phyloP scores from a whole-genome alignment of 2,888 invertebrate genomes.

The Euproctis similis region DNA sequence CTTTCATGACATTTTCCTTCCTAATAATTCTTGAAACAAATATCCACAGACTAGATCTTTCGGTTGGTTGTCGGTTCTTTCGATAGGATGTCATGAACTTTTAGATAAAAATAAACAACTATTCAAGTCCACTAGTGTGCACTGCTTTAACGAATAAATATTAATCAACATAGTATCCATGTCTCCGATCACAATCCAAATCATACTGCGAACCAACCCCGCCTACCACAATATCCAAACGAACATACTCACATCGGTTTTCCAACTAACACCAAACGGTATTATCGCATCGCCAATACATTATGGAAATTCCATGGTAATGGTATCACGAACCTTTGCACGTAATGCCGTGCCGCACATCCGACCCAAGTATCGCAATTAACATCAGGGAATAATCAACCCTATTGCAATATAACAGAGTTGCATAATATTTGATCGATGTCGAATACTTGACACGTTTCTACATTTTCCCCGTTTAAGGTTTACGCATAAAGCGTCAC shows the following conservation, averaged over 20 bases:
- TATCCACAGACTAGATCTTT: no score
- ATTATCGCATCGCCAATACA: slow-evolving; percentile 1
- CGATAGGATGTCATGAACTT: no score
- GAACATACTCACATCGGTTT: not conserved
- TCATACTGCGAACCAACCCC: no score
- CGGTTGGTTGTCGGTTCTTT: no score
- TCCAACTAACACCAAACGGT: slow-evolving; percentile 4
- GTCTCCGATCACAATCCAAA: no score
- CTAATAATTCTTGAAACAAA: no score
- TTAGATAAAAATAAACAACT: no score
- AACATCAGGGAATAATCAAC: slow-evolving; percentile 3
- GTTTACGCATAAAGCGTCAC: slow-evolving; percentile 30
- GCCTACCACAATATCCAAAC: slow-evolving; percentile 1
- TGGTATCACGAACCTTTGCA: slow-evolving; percentile 8
- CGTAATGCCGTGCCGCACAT: slow-evolving; percentile 15
- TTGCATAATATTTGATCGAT: no score
- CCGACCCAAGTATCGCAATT: slow-evolving; percentile 12
- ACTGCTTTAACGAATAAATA: no score
- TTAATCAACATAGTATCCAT: no score
- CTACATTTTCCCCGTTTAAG: slow-evolving; percentile 22
- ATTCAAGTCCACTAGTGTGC: no score
- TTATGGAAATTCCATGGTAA: slow-evolving; percentile 11
- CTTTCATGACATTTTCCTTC: no score
- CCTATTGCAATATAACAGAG: slow-evolving; percentile 9
- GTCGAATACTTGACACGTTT: slow-evolving; percentile 5